Conservation (phyloP, 2,113 vertebrate genomes). For the Microtus ochrogaster region DNA sequence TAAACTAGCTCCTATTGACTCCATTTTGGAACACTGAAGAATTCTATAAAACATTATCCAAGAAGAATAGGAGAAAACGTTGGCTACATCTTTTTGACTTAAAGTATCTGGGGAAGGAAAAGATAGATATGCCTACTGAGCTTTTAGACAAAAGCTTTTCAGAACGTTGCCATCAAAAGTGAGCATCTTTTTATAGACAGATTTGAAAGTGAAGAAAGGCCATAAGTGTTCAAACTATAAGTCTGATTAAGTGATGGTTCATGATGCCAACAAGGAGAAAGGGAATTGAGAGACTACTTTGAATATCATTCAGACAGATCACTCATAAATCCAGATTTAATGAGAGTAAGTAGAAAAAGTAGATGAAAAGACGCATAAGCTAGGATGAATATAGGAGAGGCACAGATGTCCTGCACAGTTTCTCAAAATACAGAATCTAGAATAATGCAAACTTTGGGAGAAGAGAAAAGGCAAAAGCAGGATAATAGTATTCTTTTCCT, state of each 20-base stretch:
- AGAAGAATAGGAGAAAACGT: not conserved
- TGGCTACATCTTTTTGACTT: not conserved
- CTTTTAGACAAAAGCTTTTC: conserved; percentile 19
- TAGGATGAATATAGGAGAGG: conserved; percentile 62
- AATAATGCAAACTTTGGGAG: conserved; percentile 59
- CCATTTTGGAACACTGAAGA: not conserved
- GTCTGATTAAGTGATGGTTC: not conserved
- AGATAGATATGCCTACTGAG: not conserved
- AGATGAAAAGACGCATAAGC: conserved; percentile 47
- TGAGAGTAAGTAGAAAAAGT: not conserved
- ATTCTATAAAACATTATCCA: not conserved
- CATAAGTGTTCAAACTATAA: not conserved
- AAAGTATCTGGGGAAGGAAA: not conserved
- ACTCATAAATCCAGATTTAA: not conserved
- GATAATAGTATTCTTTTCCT: conserved; percentile 24
- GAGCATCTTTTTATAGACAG: not conserved
- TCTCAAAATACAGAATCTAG: conserved; percentile 70
- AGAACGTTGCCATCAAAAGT: not conserved
- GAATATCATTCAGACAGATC: not conserved
- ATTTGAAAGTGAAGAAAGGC: conserved; percentile 1
- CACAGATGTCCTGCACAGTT: conserved; percentile 74
- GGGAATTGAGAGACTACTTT: not conserved
- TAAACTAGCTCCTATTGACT: not conserved
- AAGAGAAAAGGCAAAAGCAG: conserved; percentile 63
- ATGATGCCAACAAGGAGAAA: not conserved